Percentiles rank a stretch among this genome's conserved stretches.
These are phyloP conservation scores for Aphis craccivora DNA, from an alignment of 1,140 invertebrate genomes.

Conservation along the genomic window DNA sequence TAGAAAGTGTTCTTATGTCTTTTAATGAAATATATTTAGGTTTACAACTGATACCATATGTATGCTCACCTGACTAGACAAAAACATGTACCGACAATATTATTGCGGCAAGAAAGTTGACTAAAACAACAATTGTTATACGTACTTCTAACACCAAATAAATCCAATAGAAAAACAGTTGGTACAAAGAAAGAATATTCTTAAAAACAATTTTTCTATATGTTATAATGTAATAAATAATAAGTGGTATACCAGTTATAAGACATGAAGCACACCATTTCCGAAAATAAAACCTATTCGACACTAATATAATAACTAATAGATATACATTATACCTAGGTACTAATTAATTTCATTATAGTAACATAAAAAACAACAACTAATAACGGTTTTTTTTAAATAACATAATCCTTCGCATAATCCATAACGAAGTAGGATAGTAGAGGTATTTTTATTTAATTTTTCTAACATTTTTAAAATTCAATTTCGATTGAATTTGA, in stretches of 20 bases:
- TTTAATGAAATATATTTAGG: background rate
- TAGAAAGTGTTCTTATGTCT: background rate
- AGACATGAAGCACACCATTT: background rate
- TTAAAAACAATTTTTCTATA: background rate
- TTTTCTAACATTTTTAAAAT: background rate
- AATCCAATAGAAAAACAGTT: background rate
- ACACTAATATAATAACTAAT: too few relatives aligned
- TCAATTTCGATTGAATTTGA: background rate
- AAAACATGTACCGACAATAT: background rate
- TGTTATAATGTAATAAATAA: background rate
- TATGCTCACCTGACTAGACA: background rate
- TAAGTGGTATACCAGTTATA: background rate
- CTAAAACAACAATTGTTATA: background rate
- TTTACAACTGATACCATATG: background rate
- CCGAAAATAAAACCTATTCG: too few relatives aligned
- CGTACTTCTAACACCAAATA: background rate
- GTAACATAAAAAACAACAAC: too few relatives aligned
- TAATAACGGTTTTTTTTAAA: background rate
- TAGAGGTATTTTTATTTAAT: background rate
- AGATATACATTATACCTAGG: too few relatives aligned
- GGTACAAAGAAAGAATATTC: background rate
- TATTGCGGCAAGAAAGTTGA: background rate
- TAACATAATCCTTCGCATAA: background rate
- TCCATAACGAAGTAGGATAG: background rate
- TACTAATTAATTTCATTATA: too few relatives aligned